phyloP scores from a whole-genome alignment of 2,797 vertebrate species.

The Coracias cyanogaster region DNA sequence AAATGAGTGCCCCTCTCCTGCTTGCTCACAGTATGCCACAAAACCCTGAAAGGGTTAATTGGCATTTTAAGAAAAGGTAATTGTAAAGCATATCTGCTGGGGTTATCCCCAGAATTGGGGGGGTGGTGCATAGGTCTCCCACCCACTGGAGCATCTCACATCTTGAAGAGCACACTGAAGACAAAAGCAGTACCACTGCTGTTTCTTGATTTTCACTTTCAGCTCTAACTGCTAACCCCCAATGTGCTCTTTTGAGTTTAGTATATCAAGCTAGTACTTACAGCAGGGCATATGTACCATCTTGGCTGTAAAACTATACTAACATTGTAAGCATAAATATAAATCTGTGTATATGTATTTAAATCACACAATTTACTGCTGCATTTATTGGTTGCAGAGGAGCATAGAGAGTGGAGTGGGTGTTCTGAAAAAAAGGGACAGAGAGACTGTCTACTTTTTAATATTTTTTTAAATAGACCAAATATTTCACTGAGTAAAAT shows the following conservation, averaged over 20 bases:
- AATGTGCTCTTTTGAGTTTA: slow-evolving; percentile 73
- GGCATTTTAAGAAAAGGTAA: slow-evolving; percentile 80
- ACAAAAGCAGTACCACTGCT: slow-evolving; percentile 77
- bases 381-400: slow-evolving; percentile 53
- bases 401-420: not conserved
- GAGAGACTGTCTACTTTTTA: not conserved
- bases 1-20: slow-evolving; percentile 68
- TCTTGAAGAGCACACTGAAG: slow-evolving; percentile 78
- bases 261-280: slow-evolving; percentile 71
- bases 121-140: slow-evolving; percentile 78
- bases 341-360: slow-evolving; percentile 45
- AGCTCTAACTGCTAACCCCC: slow-evolving; percentile 72
- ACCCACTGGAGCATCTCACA: slow-evolving; percentile 78
- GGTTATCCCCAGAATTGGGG: slow-evolving; percentile 78
- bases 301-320: slow-evolving; percentile 75
- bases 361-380: slow-evolving; percentile 63
- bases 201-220: slow-evolving; percentile 80
- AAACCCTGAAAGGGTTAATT: slow-evolving; percentile 81
- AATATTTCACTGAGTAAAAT: slow-evolving; percentile 18
- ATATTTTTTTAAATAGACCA: slow-evolving; percentile 31
- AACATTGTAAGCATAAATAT: slow-evolving; percentile 67
- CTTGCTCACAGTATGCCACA: slow-evolving; percentile 75
- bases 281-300: slow-evolving; percentile 43
- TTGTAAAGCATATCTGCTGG: slow-evolving; percentile 75
- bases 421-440: not conserved